These are phyloP conservation scores for Simalia tracyae DNA, from an alignment of 2,797 vertebrate genomes.

Conservation along the genomic window DNA sequence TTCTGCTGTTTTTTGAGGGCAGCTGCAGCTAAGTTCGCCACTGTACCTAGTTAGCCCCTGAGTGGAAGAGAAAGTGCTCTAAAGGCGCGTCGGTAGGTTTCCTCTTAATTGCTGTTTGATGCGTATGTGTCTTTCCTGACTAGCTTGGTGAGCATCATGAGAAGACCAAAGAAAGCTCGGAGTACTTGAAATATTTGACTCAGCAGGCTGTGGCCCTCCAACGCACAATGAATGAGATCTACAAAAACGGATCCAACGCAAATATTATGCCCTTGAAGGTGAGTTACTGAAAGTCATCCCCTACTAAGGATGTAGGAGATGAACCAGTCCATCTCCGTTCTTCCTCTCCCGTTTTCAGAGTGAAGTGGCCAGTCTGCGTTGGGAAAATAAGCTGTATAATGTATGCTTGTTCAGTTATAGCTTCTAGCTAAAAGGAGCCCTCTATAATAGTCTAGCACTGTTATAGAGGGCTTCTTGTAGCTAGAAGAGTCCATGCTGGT, in stretches of 20 bases:
- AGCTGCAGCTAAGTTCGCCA: not conserved
- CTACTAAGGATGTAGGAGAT: not conserved
- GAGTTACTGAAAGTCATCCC: not conserved
- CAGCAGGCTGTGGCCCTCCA: conserved; percentile 98
- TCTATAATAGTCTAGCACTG: not conserved
- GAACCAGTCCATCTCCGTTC: not conserved
- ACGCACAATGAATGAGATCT: conserved; percentile 99
- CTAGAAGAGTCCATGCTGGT: not conserved
- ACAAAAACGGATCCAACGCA: conserved; percentile 95
- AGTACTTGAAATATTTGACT: conserved; percentile 98
- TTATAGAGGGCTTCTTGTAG: too few relatives aligned
- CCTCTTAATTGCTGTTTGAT: not conserved
- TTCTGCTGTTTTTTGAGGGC: not conserved
- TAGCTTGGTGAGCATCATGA: conserved; percentile 96
- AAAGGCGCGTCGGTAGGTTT: too few relatives aligned
- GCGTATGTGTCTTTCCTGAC: not conserved
- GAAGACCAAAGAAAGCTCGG: conserved; percentile 98
- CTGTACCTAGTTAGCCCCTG: not conserved
- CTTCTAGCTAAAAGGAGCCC: too few relatives aligned
- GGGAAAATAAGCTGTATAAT: not conserved
- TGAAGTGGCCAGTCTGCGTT: not conserved
- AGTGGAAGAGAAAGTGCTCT: not conserved
- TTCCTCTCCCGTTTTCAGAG: not conserved
- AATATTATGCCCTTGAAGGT: conserved; percentile 98
- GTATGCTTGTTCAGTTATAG: not conserved